Conservation (phyloP, 1,140 invertebrate genomes). For the Ridgeia piscesae region DNA sequence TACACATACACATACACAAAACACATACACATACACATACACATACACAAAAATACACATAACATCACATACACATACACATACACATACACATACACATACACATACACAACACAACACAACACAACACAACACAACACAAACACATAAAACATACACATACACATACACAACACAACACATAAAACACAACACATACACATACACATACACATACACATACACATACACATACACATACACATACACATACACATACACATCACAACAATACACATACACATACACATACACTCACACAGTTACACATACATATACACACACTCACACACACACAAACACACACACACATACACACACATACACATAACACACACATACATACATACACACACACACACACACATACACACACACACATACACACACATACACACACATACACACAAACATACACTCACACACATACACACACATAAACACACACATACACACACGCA, state of each 20-base stretch:
- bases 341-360: no score
- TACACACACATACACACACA: no score
- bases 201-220: background rate
- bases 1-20: background rate
- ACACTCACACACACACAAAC: no score
- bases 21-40: background rate
- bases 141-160: background rate
- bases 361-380: no score
- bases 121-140: background rate
- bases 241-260: background rate
- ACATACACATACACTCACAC: background rate
- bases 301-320: no score
- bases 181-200: background rate
- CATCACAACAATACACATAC: no score
- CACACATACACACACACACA: no score
- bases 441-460: no score
- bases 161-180: background rate
- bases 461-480: no score
- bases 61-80: background rate
- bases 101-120: no score
- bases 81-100: background rate
- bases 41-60: background rate
- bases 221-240: background rate
- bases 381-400: no score
- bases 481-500: no score